Evolutionary conservation across 2,888 invertebrate species (phyloP).

Genomic region (Lasioglossum zephyrum): DNA sequence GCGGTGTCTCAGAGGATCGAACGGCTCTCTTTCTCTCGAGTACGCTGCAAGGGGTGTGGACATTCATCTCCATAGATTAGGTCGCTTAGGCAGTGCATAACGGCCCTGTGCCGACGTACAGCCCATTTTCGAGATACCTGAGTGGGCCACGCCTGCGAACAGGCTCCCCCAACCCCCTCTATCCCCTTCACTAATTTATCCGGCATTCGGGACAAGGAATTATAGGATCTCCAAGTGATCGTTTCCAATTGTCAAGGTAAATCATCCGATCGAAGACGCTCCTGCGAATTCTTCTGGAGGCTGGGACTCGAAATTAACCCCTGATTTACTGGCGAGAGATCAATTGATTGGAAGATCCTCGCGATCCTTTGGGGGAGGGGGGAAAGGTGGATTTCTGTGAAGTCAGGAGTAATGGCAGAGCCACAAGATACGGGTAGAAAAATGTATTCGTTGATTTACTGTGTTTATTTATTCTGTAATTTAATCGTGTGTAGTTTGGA

Average conservation of each 20-base stretch:
- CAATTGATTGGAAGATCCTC: not conserved
- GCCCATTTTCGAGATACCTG: constrained; percentile 69
- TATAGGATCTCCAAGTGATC: constrained; percentile 14
- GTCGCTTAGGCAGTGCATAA: constrained; percentile 54
- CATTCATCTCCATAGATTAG: constrained; percentile 75
- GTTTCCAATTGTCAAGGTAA: constrained; percentile 41
- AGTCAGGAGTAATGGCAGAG: not conserved
- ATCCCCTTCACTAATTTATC: not conserved
- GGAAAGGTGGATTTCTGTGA: not conserved
- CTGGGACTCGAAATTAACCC: not conserved
- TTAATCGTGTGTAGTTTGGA: not conserved
- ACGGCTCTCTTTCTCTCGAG: constrained; percentile 32
- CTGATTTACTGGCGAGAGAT: not conserved
- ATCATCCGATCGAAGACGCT: constrained; percentile 11
- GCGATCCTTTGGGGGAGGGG: not conserved
- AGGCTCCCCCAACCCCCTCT: constrained; percentile 23
- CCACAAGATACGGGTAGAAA: not conserved
- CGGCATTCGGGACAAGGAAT: constrained; percentile 14
- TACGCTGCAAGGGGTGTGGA: constrained; percentile 61
- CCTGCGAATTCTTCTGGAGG: not conserved
- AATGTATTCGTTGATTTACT: not conserved
- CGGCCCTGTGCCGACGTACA: constrained; percentile 54
- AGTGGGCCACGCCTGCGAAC: constrained; percentile 72
- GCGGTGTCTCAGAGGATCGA: constrained; percentile 66
- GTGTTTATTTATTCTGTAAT: not conserved